These are phyloP conservation scores for Artemia sinica DNA, from an alignment of 2,888 invertebrate genomes.

Conservation along the genomic window DNA sequence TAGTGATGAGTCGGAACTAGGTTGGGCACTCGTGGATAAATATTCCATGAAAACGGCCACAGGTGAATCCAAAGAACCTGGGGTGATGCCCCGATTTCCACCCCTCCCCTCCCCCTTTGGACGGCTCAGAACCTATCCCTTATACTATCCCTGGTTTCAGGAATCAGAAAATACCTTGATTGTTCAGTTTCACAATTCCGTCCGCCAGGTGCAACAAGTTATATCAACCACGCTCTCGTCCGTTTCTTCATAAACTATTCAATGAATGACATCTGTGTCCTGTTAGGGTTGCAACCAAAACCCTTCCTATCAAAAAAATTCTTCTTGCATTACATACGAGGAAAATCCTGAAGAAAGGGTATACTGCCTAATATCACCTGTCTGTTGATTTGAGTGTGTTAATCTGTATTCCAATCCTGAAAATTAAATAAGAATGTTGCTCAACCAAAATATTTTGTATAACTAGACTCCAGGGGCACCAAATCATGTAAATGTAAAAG, in stretches of 20 bases:
- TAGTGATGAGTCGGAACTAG: too few species aligned
- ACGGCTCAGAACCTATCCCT: too few species aligned
- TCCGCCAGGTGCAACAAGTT: slow-evolving; percentile 63
- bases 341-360: slow-evolving; percentile 84
- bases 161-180: slow-evolving; percentile 30
- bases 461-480: too few species aligned
- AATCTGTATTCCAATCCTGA: slow-evolving; percentile 50
- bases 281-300: slow-evolving; percentile 80
- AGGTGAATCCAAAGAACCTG: too few species aligned
- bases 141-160: too few species aligned
- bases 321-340: slow-evolving; percentile 94
- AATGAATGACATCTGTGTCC: slow-evolving; percentile 28
- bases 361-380: slow-evolving; percentile 50
- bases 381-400: slow-evolving; percentile 49
- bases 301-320: slow-evolving; percentile 86
- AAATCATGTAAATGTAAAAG: too few species aligned
- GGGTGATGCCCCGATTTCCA: too few species aligned
- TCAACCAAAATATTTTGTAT: background rate
- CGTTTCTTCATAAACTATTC: slow-evolving; percentile 40
- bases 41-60: too few species aligned
- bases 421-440: slow-evolving; percentile 16
- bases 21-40: too few species aligned
- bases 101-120: too few species aligned
- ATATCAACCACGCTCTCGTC: slow-evolving; percentile 65
- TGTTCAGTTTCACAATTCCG: slow-evolving; percentile 64